Conservation (phyloP, 2,113 vertebrate species). For the Sceloporus undulatus region DNA sequence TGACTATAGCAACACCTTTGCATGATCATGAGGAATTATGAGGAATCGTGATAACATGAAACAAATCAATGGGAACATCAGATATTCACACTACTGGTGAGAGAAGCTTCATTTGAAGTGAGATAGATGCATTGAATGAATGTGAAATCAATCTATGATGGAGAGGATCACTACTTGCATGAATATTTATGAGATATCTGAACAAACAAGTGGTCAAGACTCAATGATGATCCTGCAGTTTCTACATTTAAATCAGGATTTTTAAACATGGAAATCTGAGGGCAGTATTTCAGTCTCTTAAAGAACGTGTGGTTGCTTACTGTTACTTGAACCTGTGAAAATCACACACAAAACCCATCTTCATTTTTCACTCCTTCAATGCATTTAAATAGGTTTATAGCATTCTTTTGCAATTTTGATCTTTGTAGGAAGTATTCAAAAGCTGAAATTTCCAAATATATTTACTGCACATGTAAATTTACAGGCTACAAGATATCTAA, state of each 20-base stretch:
- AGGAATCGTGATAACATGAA: constrained; percentile 32
- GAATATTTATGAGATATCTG: constrained; percentile 44
- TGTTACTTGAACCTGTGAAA: background rate
- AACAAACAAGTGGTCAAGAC: constrained; percentile 1
- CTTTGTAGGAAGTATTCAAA: background rate
- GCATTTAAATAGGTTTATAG: background rate
- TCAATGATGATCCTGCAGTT: background rate
- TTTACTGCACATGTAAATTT: background rate
- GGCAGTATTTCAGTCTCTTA: background rate
- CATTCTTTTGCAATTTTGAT: background rate
- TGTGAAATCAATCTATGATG: constrained; percentile 49
- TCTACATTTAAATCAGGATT: background rate
- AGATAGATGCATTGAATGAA: constrained; percentile 33
- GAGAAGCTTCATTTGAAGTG: constrained; percentile 35
- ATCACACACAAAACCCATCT: background rate
- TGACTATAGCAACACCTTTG: no score
- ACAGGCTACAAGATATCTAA: background rate
- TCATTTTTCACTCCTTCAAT: background rate
- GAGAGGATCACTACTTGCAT: constrained; percentile 33
- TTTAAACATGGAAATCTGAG: background rate
- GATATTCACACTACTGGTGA: constrained; percentile 50
- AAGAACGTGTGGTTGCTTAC: background rate
- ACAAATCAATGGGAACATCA: constrained; percentile 42
- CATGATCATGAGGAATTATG: no score
- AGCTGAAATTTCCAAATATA: background rate